These are phyloP conservation scores for Hermodice carunculata DNA, from an alignment of 2,888 invertebrate species.

Conservation along the genomic window DNA sequence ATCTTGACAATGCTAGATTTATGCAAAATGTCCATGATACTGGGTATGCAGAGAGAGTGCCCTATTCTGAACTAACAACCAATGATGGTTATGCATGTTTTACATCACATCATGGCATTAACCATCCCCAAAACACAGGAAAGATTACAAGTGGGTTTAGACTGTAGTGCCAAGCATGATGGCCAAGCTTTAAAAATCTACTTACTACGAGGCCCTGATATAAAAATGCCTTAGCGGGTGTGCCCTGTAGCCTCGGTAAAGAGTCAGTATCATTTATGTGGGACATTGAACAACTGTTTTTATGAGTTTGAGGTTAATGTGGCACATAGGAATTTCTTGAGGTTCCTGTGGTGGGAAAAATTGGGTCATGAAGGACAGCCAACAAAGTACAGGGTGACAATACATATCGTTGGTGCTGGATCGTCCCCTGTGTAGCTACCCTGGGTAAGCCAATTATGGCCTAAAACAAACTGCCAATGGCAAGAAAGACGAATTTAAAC, in stretches of 20 bases:
- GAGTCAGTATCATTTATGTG: slow-evolving; percentile 13
- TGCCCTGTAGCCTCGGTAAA: slow-evolving; percentile 20
- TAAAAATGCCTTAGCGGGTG: slow-evolving; percentile 21
- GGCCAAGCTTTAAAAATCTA: slow-evolving; percentile 16
- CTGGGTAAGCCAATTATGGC: slow-evolving; percentile 10
- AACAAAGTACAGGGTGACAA: slow-evolving; percentile 21
- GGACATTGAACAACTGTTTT: slow-evolving; percentile 27
- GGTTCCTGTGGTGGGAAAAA: slow-evolving; percentile 26
- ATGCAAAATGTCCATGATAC: neutral
- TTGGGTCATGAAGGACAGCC: neutral
- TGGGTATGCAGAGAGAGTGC: slow-evolving; percentile 11
- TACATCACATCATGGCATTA: slow-evolving; percentile 27
- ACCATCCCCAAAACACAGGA: slow-evolving; percentile 24
- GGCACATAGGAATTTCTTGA: slow-evolving; percentile 14
- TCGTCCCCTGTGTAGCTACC: too few relatives aligned
- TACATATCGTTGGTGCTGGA: slow-evolving; percentile 19
- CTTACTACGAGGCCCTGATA: slow-evolving; percentile 27
- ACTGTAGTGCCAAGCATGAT: slow-evolving; percentile 16
- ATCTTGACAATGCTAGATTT: slow-evolving; percentile 3
- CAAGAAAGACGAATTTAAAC: neutral
- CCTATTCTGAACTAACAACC: neutral
- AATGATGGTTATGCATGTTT: slow-evolving; percentile 12
- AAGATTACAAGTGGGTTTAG: slow-evolving; percentile 27
- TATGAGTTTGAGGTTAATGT: slow-evolving; percentile 12
- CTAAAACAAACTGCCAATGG: neutral